These are phyloP conservation scores for Darevskia mixta DNA, from an alignment of 2,797 vertebrate species.

Conservation along the genomic window DNA sequence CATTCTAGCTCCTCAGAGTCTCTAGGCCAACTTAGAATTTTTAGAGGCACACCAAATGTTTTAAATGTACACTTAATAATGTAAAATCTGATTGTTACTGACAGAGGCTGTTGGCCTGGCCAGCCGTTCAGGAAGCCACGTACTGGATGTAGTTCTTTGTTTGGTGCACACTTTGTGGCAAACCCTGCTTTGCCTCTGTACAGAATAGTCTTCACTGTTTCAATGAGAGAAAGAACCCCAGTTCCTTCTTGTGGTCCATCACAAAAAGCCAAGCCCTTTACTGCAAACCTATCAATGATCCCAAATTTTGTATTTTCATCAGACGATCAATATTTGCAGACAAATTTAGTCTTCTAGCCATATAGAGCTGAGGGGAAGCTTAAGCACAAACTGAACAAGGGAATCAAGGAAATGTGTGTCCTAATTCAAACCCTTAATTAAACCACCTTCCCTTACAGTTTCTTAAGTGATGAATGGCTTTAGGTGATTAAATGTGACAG, in stretches of 20 bases:
- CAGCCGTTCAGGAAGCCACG: neutral
- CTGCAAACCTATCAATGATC: conserved; percentile 36
- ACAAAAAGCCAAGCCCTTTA: conserved; percentile 32
- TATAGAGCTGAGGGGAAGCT: conserved; percentile 8
- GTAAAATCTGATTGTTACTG: neutral
- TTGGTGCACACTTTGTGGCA: neutral
- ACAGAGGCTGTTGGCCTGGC: neutral
- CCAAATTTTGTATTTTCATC: neutral
- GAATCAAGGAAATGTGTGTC: neutral
- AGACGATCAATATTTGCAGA: conserved; percentile 18
- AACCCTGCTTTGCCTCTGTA: neutral
- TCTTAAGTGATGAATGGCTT: neutral
- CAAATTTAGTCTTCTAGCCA: conserved; percentile 38
- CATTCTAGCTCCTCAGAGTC: neutral
- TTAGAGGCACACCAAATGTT: neutral
- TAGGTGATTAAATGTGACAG: neutral
- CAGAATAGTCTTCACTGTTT: neutral
- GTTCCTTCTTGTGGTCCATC: conserved; percentile 6
- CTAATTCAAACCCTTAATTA: neutral
- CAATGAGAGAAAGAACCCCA: conserved; percentile 34
- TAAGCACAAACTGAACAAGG: neutral
- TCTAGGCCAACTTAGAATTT: neutral
- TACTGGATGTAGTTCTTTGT: neutral
- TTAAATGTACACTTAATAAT: neutral
- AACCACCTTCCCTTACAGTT: neutral